Conservation (phyloP, 1,140 invertebrate species). For the Danaus plexippus region DNA sequence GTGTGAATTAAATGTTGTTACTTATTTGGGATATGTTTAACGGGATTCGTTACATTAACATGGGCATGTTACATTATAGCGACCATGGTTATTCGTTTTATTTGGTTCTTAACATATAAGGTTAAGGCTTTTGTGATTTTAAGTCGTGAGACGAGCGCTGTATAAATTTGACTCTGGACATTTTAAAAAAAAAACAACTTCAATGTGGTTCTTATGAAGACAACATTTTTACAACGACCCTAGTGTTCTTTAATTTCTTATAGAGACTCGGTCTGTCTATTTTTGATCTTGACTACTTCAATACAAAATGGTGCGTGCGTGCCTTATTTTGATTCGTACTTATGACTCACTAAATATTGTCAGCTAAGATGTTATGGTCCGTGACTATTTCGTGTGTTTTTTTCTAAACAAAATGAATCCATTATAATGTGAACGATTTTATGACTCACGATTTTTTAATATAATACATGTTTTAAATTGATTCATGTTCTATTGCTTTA, state of each 20-base stretch:
- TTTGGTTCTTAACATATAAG: slow-evolving; percentile 34
- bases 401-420: slow-evolving; percentile 26
- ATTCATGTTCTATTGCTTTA: slow-evolving; percentile 23
- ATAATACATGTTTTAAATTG: slow-evolving; percentile 18
- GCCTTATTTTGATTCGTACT: slow-evolving; percentile 25
- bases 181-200: too few relatives aligned
- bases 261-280: too few relatives aligned
- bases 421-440: slow-evolving; percentile 36
- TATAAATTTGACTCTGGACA: too few relatives aligned
- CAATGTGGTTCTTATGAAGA: too few relatives aligned
- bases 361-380: slow-evolving; percentile 31
- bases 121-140: slow-evolving; percentile 10
- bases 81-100: slow-evolving; percentile 18
- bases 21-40: slow-evolving; percentile 31
- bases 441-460: slow-evolving; percentile 46
- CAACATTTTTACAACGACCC: too few relatives aligned
- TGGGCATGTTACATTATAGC: slow-evolving; percentile 11
- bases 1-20: slow-evolving; percentile 4
- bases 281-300: slow-evolving; percentile 7
- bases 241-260: too few relatives aligned
- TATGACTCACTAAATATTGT: slow-evolving; percentile 30
- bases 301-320: slow-evolving; percentile 20
- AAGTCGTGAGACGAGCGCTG: too few relatives aligned
- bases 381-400: slow-evolving; percentile 28
- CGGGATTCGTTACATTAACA: slow-evolving; percentile 38